Percentiles rank a stretch among this genome's conserved stretches.
phyloP scores from a whole-genome alignment of 2,113 vertebrate species.

The Anarrhichthys ocellatus region DNA sequence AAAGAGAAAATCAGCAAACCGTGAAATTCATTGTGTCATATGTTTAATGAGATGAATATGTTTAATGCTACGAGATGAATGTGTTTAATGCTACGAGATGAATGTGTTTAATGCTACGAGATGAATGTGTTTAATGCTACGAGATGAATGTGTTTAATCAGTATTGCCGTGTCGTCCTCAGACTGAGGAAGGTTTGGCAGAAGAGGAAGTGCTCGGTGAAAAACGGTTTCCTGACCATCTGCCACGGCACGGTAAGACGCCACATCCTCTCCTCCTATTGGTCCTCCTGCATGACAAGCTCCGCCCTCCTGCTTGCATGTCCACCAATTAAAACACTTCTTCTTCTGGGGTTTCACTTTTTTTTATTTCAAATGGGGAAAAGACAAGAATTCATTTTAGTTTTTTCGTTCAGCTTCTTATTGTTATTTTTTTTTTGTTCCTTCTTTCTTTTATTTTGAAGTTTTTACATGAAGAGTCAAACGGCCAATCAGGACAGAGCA shows the following conservation, averaged over 20 bases:
- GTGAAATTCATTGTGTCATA: no score
- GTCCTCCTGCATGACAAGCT: constrained; percentile 30
- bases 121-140: no score
- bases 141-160: no score
- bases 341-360: constrained; percentile 4
- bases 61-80: no score
- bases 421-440: constrained; percentile 20
- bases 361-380: not conserved
- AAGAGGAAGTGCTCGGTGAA: constrained; percentile 95
- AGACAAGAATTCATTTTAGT: not conserved
- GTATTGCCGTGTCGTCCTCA: constrained; percentile 54
- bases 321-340: not conserved
- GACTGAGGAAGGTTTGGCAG: constrained; percentile 97
- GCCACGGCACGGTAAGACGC: constrained; percentile 92
- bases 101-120: no score
- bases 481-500: constrained; percentile 67
- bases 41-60: no score
- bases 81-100: no score
- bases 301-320: constrained; percentile 37
- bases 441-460: constrained; percentile 59
- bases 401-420: constrained; percentile 19
- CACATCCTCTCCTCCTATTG: constrained; percentile 30
- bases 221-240: constrained; percentile 95
- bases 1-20: no score
- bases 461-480: constrained; percentile 63